phyloP scores from a whole-genome alignment of 2,113 vertebrate species.

The Calidris pygmaea region DNA sequence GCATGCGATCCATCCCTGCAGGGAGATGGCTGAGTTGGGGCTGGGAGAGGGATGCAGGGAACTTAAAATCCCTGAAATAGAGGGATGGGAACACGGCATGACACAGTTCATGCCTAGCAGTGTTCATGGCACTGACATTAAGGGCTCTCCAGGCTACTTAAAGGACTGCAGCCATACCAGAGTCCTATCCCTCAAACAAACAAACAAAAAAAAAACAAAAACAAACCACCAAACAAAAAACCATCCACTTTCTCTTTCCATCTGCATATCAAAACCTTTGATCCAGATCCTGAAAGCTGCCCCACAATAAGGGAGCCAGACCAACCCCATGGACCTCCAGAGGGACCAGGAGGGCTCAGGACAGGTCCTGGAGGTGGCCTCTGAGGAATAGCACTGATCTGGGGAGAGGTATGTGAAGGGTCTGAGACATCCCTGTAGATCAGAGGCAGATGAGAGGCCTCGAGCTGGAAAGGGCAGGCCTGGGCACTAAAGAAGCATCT shows the following conservation, averaged over 20 bases:
- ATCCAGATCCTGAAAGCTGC: background rate
- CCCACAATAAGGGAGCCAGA: background rate
- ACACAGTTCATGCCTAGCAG: background rate
- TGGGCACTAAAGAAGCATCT: background rate
- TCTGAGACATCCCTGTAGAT: background rate
- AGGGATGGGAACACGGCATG: background rate
- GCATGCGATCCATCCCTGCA: background rate
- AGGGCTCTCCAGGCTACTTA: background rate
- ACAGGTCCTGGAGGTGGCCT: background rate
- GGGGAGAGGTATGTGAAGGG: background rate
- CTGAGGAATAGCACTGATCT: background rate
- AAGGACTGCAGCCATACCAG: background rate
- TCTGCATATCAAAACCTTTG: background rate
- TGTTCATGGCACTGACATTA: background rate
- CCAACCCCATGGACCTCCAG: background rate
- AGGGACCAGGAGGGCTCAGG: background rate
- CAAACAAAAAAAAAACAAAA: too few relatives aligned
- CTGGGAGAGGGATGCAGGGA: background rate
- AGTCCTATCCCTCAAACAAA: background rate
- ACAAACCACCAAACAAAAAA: too few relatives aligned
- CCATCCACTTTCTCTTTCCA: background rate
- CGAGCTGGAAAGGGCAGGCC: background rate
- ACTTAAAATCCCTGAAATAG: background rate
- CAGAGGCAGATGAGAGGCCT: background rate
- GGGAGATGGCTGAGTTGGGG: background rate